phyloP scores from a whole-genome alignment of 2,888 invertebrate species.

The Mystacides longicornis region DNA sequence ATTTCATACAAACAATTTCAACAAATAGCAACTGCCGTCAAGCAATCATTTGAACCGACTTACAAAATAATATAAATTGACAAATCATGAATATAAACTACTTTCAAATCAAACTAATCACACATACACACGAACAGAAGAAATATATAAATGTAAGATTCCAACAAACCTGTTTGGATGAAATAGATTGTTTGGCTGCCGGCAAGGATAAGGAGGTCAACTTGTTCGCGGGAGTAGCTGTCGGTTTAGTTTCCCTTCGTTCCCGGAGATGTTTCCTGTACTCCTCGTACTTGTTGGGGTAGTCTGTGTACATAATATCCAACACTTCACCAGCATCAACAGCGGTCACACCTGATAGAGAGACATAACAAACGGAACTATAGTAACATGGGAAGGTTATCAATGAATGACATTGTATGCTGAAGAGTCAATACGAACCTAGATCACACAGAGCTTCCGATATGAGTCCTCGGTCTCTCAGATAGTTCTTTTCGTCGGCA shows the following conservation, averaged over 20 bases:
- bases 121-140: no score
- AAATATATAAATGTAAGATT: background rate
- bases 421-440: slow-evolving; percentile 52
- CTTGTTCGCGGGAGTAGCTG: slow-evolving; percentile 11
- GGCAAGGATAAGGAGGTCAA: background rate
- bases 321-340: slow-evolving; percentile 87
- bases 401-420: no score
- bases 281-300: slow-evolving; percentile 91
- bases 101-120: background rate
- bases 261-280: slow-evolving; percentile 67
- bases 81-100: background rate
- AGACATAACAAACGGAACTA: background rate
- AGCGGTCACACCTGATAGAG: slow-evolving; percentile 67
- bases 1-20: no score
- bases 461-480: slow-evolving; percentile 75
- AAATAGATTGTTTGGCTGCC: slow-evolving; percentile 10
- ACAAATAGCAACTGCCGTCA: no score
- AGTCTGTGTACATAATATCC: slow-evolving; percentile 93
- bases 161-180: slow-evolving; percentile 20
- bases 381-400: no score
- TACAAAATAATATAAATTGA: no score
- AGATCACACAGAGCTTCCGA: slow-evolving; percentile 89
- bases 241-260: slow-evolving; percentile 50
- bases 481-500: slow-evolving; percentile 84
- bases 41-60: no score